Evolutionary conservation across 2,888 invertebrate genomes (phyloP).

Genomic region (Xylota sylvarum): DNA sequence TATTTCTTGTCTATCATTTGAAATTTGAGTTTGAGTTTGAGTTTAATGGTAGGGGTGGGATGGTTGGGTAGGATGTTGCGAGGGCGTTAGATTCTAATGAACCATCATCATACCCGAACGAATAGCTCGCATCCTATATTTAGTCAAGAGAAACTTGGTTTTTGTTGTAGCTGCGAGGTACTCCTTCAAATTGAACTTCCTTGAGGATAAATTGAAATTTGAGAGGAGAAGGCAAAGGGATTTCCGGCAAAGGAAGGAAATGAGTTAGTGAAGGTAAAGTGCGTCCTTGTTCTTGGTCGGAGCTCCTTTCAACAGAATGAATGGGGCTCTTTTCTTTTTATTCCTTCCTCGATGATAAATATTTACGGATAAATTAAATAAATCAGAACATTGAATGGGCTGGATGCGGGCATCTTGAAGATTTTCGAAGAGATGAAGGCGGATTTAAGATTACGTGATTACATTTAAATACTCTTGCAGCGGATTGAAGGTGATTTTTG

Average conservation of each 20-base stretch:
- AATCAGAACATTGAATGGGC: conserved; percentile 58
- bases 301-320: background rate
- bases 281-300: conserved; percentile 18
- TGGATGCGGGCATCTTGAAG: conserved; percentile 12
- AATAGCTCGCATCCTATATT: conserved; percentile 20
- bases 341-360: conserved; percentile 37
- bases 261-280: conserved; percentile 61
- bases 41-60: background rate
- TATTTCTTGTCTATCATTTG: conserved; percentile 13
- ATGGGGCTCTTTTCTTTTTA: background rate
- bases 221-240: conserved; percentile 13
- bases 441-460: conserved; percentile 39
- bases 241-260: conserved; percentile 39
- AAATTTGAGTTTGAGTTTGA: too few species aligned
- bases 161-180: conserved; percentile 14
- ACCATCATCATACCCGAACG: conserved; percentile 13
- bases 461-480: conserved; percentile 9
- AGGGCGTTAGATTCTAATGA: conserved; percentile 31
- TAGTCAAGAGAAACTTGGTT: background rate
- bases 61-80: background rate
- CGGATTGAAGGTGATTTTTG: background rate
- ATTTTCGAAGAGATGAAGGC: background rate
- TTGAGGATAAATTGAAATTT: conserved; percentile 55
- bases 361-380: conserved; percentile 69
- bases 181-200: conserved; percentile 58